A percentile compares a stretch with the other conserved stretches of the same genome.
phyloP scores from a whole-genome alignment of 2,113 vertebrate genomes.

The Coracopsis vasa region DNA sequence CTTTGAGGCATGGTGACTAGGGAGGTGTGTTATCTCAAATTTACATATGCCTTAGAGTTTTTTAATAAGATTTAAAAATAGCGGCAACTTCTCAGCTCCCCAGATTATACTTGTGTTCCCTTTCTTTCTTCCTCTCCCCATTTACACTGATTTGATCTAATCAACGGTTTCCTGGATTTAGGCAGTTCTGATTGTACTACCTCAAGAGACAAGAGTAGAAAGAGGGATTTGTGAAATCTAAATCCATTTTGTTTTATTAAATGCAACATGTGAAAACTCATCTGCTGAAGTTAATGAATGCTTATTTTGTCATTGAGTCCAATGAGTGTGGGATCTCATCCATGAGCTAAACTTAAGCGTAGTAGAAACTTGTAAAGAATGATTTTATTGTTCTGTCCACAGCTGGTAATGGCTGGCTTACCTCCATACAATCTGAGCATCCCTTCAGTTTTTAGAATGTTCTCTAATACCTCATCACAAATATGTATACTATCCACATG shows the following conservation, averaged over 20 bases:
- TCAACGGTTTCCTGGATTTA: not conserved
- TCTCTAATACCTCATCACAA: not conserved
- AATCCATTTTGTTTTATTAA: not conserved
- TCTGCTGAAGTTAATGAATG: not conserved
- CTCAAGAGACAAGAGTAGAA: not conserved
- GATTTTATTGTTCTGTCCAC: not conserved
- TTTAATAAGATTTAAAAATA: conserved; percentile 47
- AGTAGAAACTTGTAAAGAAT: not conserved
- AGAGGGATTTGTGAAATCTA: not conserved
- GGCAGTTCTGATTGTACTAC: not conserved
- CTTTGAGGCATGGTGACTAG: not conserved
- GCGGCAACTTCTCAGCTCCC: not conserved
- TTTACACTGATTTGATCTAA: not conserved
- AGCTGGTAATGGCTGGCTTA: accelerated
- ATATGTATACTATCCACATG: not conserved
- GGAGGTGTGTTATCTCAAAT: conserved; percentile 48
- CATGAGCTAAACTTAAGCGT: not conserved
- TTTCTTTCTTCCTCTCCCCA: conserved; percentile 1
- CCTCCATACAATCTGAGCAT: not conserved
- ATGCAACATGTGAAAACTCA: not conserved
- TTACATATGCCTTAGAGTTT: conserved; percentile 31
- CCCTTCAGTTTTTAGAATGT: not conserved
- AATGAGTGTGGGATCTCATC: not conserved
- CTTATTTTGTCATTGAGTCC: not conserved
- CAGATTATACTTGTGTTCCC: not conserved